phyloP scores from a whole-genome alignment of 1,140 invertebrate species.

The Drosophila ercepeae region DNA sequence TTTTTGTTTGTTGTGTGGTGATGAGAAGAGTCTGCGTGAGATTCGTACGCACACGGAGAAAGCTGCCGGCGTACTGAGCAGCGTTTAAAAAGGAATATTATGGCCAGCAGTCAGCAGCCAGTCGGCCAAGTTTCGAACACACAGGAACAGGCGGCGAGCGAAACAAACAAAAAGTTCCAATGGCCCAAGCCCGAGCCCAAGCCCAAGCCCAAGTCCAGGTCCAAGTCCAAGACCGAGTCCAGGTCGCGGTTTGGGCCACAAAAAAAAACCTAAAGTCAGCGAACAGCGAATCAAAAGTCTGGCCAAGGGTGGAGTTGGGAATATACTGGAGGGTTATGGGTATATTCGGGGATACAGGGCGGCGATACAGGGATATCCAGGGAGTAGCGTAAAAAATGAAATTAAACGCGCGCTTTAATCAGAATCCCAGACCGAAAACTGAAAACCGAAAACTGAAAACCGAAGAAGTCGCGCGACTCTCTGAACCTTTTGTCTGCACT shows the following conservation, averaged over 20 bases:
- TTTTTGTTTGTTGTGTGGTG: constrained; percentile 19
- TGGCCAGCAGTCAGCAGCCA: constrained; percentile 40
- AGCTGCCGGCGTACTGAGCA: constrained; percentile 76
- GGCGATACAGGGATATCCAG: constrained; percentile 16
- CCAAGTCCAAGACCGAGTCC: constrained; percentile 21
- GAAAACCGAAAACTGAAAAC: constrained; percentile 13
- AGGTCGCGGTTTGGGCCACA: not conserved
- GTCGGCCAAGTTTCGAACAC: constrained; percentile 19
- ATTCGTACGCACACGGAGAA: constrained; percentile 75
- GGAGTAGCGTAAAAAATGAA: constrained; percentile 81
- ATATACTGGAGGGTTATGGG: constrained; percentile 1
- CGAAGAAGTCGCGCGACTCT: constrained; percentile 33
- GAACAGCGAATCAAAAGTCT: constrained; percentile 58
- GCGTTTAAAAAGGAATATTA: constrained; percentile 57
- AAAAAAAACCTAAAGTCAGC: not conserved
- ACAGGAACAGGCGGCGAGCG: constrained; percentile 3
- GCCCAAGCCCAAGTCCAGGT: not conserved
- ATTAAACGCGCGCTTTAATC: constrained; percentile 82
- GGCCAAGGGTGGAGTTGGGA: constrained; percentile 37
- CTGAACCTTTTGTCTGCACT: constrained; percentile 29
- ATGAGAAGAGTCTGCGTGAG: constrained; percentile 35
- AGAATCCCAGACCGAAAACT: constrained; percentile 47
- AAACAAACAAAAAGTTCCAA: constrained; percentile 41
- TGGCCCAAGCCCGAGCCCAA: too few species aligned
- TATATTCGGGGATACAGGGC: not conserved